phyloP scores from a whole-genome alignment of 2,797 vertebrate species.

The Pseudochirops corinnae region DNA sequence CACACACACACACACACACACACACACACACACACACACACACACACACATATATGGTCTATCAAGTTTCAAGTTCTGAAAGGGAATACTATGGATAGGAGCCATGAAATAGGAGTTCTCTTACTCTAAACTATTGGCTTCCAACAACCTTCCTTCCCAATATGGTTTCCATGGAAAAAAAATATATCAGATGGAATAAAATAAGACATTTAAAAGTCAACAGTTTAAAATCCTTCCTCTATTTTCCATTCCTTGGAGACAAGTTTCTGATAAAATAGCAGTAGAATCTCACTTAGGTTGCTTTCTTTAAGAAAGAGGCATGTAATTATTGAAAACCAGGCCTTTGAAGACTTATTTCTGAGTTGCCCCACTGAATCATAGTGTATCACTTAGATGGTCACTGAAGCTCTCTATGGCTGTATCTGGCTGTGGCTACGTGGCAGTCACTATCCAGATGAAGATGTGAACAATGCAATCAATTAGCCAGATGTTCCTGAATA shows the following conservation, averaged over 20 bases:
- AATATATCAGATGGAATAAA: neutral
- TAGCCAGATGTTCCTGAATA: slow-evolving; percentile 25
- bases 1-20: no score
- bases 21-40: no score
- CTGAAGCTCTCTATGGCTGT: neutral
- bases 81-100: neutral
- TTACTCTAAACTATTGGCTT: neutral
- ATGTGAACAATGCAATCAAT: neutral
- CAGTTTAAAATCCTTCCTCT: neutral
- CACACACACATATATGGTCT: no score
- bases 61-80: neutral
- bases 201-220: slow-evolving; percentile 1
- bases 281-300: neutral
- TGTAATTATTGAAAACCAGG: neutral
- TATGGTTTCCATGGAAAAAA: neutral
- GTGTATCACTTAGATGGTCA: neutral
- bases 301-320: neutral
- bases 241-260: slow-evolving; percentile 9
- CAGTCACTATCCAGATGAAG: neutral
- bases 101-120: slow-evolving; percentile 3
- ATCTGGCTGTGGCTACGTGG: neutral
- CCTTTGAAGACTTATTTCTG: neutral
- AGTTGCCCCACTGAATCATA: neutral
- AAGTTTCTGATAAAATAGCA: neutral
- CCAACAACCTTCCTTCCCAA: neutral